Percentiles rank a stretch among this genome's conserved stretches.
These are phyloP conservation scores for Rhynchotus rufescens DNA, from an alignment of 2,797 vertebrate genomes.

Conservation along the genomic window DNA sequence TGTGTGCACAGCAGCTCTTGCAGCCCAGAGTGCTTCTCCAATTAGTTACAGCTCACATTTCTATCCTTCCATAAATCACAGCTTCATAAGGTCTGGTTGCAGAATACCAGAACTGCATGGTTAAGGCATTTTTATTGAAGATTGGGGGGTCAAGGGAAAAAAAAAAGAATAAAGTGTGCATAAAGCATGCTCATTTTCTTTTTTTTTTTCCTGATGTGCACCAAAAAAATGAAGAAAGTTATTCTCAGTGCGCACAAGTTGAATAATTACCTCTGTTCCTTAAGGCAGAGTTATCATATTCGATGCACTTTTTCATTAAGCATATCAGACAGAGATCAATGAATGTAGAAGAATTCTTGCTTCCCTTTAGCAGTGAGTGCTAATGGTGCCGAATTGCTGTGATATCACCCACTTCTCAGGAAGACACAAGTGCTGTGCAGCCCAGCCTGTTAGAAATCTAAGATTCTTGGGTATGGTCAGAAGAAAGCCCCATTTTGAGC, in stretches of 20 bases:
- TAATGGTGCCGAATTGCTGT: conserved; percentile 35
- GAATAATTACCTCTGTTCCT: conserved; percentile 68
- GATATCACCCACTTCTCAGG: background rate
- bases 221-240: conserved; percentile 26
- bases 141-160: rapidly evolving
- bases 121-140: background rate
- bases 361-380: conserved; percentile 8
- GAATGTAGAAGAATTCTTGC: conserved; percentile 8
- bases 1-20: background rate
- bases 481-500: conserved; percentile 18
- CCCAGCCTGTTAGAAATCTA: background rate
- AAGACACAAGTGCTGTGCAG: background rate
- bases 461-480: background rate
- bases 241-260: conserved; percentile 35
- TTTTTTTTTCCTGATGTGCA: background rate
- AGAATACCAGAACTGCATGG: background rate
- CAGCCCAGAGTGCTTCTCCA: background rate
- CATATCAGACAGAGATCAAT: conserved; percentile 66
- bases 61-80: conserved; percentile 29
- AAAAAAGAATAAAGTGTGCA: background rate
- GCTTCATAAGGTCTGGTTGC: background rate
- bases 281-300: conserved; percentile 66
- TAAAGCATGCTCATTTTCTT: background rate
- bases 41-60: background rate
- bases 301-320: conserved; percentile 65